Conservation (phyloP, 2,797 vertebrate species). For the Chanos chanos region DNA sequence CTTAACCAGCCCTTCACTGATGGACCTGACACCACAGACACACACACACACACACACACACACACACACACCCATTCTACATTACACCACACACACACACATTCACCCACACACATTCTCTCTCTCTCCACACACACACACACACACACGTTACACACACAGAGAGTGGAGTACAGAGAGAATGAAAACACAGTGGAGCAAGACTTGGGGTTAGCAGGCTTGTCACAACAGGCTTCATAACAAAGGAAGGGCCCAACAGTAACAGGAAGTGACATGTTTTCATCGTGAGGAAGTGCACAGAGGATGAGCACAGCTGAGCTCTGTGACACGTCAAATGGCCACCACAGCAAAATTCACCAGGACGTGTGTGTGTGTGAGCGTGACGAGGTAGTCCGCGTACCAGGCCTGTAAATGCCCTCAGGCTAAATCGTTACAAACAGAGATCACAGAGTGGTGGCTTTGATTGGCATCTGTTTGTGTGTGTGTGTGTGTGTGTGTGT, state of each 20-base stretch:
- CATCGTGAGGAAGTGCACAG: conserved; percentile 35
- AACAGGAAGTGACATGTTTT: conserved; percentile 36
- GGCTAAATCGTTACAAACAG: too few relatives aligned
- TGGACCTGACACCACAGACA: too few relatives aligned
- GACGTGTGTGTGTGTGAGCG: background rate
- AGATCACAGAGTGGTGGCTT: too few relatives aligned
- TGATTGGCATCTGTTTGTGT: too few relatives aligned
- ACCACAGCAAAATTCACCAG: background rate
- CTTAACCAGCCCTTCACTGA: too few relatives aligned
- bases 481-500: too few relatives aligned
- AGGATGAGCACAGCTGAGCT: conserved; percentile 27
- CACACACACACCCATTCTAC: too few relatives aligned
- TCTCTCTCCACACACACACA: conserved; percentile 5
- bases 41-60: too few relatives aligned
- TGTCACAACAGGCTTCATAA: conserved; percentile 38
- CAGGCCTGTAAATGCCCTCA: too few relatives aligned
- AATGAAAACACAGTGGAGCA: background rate
- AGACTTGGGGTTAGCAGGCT: conserved; percentile 1
- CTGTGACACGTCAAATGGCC: conserved; percentile 16
- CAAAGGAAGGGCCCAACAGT: conserved; percentile 19
- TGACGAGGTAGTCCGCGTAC: too few relatives aligned
- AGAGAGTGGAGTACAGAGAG: background rate
- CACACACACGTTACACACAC: background rate
- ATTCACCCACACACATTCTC: conserved; percentile 15
- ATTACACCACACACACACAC: too few relatives aligned